These are phyloP conservation scores for Plectropomus leopardus DNA, from an alignment of 2,113 vertebrate genomes.

Conservation along the genomic window DNA sequence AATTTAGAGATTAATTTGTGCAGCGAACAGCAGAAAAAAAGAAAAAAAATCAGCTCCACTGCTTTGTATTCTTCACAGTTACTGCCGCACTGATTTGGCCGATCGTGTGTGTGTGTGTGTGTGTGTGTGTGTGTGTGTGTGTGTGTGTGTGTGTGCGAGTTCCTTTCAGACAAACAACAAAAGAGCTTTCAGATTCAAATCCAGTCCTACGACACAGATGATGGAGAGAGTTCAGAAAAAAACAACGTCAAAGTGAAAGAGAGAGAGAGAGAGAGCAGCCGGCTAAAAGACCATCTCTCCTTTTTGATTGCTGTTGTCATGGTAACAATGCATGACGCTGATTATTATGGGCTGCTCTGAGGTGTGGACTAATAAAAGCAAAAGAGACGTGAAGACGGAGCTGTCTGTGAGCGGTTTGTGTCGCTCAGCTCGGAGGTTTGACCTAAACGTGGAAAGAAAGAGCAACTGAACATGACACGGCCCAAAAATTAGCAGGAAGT, in stretches of 20 bases:
- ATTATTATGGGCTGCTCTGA: slow-evolving; percentile 37
- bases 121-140: slow-evolving; percentile 10
- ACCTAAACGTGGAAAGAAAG: too few species aligned
- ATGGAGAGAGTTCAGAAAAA: slow-evolving; percentile 28
- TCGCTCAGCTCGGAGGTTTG: too few species aligned
- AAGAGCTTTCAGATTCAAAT: slow-evolving; percentile 68
- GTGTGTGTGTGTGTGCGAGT: slow-evolving; percentile 11
- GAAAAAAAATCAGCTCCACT: background rate
- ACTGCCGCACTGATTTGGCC: too few species aligned
- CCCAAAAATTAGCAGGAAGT: too few species aligned
- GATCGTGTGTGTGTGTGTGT: slow-evolving; percentile 16
- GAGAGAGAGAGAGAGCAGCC: background rate
- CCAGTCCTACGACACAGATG: slow-evolving; percentile 28
- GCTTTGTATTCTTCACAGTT: slow-evolving; percentile 27
- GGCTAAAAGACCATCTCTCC: background rate
- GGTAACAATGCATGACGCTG: slow-evolving; percentile 28
- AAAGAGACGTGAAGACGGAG: too few species aligned
- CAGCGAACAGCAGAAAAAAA: background rate
- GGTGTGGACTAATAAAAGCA: background rate
- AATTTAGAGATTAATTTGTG: background rate
- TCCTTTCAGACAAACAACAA: slow-evolving; percentile 63
- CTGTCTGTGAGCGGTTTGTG: too few species aligned
- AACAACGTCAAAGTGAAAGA: background rate
- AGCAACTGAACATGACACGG: too few species aligned
- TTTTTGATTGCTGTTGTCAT: slow-evolving; percentile 8